Evolutionary conservation across 2,888 invertebrate genomes (phyloP).

Genomic region (Glyphotaelius pellucidus): DNA sequence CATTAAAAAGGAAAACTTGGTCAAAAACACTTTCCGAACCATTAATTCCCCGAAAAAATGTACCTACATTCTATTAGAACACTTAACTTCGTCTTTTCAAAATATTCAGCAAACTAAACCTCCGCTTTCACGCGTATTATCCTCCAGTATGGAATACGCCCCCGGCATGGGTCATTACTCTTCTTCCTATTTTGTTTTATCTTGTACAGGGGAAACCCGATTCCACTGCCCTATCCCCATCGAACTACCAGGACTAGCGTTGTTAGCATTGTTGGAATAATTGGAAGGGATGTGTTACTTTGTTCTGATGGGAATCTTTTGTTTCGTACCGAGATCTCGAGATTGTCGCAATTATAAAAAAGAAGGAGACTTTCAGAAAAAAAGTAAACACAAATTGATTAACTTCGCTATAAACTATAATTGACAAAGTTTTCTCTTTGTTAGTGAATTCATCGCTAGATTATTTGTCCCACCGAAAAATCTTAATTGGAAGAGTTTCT

Average conservation of each 20-base stretch:
- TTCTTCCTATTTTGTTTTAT: conserved; percentile 24
- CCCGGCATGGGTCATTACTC: conserved; percentile 21
- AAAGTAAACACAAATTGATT: neutral
- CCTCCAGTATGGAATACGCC: neutral
- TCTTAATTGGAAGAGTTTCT: neutral
- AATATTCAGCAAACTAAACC: neutral
- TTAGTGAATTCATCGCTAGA: neutral
- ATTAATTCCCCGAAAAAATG: neutral
- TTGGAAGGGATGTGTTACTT: neutral
- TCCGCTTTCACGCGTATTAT: conserved; percentile 2
- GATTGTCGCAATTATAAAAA: neutral
- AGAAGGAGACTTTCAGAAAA: neutral
- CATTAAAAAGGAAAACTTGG: neutral
- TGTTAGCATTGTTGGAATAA: neutral
- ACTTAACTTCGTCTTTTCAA: neutral
- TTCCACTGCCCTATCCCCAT: conserved; percentile 24
- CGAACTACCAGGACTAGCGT: neutral
- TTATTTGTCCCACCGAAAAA: neutral
- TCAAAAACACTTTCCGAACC: neutral
- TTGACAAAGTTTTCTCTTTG: too few species aligned
- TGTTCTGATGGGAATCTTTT: neutral
- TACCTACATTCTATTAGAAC: neutral
- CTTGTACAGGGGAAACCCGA: neutral
- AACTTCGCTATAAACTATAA: too few species aligned
- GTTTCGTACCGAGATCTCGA: neutral